These are phyloP conservation scores for Nezara viridula DNA, from an alignment of 2,888 invertebrate species.

Conservation along the genomic window DNA sequence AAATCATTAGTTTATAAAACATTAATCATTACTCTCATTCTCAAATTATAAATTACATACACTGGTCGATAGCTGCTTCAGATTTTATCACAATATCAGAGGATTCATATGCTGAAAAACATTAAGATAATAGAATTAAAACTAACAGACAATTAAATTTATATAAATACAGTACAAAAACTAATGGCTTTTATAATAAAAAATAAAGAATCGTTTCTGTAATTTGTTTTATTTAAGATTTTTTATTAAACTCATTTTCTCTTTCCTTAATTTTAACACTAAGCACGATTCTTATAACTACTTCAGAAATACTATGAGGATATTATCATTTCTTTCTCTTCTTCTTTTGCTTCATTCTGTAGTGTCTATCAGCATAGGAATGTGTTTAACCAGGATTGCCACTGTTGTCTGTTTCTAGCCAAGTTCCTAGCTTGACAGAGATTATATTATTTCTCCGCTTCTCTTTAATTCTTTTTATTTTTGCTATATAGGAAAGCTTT, in stretches of 20 bases:
- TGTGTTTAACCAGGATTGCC: too few relatives aligned
- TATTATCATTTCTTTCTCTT: too few relatives aligned
- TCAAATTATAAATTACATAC: constrained; percentile 55
- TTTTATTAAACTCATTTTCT: too few relatives aligned
- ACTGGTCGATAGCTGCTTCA: constrained; percentile 40
- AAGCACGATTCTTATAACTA: not conserved
- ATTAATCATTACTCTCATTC: not conserved
- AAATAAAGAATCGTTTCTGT: too few relatives aligned
- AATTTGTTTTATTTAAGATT: not conserved
- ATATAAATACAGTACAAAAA: not conserved
- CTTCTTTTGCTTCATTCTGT: too few relatives aligned
- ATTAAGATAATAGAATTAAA: not conserved
- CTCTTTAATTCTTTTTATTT: too few relatives aligned
- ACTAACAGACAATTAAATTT: not conserved
- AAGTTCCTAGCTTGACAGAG: too few relatives aligned
- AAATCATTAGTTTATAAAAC: constrained; percentile 5
- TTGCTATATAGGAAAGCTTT: too few relatives aligned
- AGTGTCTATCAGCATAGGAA: too few relatives aligned
- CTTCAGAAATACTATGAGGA: not conserved
- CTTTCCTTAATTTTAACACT: not conserved
- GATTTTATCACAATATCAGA: not conserved
- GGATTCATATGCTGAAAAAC: not conserved
- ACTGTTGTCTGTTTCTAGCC: too few relatives aligned
- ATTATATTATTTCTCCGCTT: too few relatives aligned
- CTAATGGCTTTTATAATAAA: too few relatives aligned